Evolutionary conservation across 2,888 invertebrate species (phyloP).

Genomic region (Trichogramma dendrolimi): DNA sequence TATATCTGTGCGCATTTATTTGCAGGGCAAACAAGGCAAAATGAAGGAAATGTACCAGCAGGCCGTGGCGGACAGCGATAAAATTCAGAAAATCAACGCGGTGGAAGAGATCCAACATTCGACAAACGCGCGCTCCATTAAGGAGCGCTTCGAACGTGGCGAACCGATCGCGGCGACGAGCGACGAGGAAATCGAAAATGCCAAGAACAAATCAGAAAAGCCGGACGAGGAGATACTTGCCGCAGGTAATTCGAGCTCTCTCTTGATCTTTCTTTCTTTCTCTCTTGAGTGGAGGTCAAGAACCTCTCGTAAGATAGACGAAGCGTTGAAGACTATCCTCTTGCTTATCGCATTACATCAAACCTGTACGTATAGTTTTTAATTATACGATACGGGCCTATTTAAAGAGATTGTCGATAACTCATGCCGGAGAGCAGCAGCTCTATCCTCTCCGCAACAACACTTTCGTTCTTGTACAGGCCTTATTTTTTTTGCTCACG

Average conservation of each 20-base stretch:
- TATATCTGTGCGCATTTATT: too few species aligned
- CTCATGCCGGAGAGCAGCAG: too few species aligned
- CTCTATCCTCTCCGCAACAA: too few species aligned
- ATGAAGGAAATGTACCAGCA: slow-evolving; percentile 91
- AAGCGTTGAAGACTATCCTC: too few species aligned
- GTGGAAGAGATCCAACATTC: slow-evolving; percentile 49
- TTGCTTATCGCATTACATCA: too few species aligned
- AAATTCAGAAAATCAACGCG: slow-evolving; percentile 51
- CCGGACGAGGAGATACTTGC: slow-evolving; percentile 75
- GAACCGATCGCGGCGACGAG: slow-evolving; percentile 59
- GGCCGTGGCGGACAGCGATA: slow-evolving; percentile 77
- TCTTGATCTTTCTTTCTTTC: not conserved
- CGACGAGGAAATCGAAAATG: slow-evolving; percentile 58
- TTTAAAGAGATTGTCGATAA: too few species aligned
- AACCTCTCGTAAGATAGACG: too few species aligned
- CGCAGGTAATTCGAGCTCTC: slow-evolving; percentile 58
- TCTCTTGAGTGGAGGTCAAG: not conserved
- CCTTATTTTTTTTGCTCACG: too few species aligned
- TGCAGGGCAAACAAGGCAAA: slow-evolving; percentile 80
- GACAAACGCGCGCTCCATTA: slow-evolving; percentile 62
- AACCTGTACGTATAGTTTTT: too few species aligned
- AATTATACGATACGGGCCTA: too few species aligned
- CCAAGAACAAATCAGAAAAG: slow-evolving; percentile 58
- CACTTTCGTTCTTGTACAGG: too few species aligned
- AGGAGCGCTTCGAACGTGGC: slow-evolving; percentile 78